Evolutionary conservation across 64 coral and sea anemone species (phyloP), one percentile per base, ranked within the genome.

Genomic region (Pocillopora damicornis): DNA sequence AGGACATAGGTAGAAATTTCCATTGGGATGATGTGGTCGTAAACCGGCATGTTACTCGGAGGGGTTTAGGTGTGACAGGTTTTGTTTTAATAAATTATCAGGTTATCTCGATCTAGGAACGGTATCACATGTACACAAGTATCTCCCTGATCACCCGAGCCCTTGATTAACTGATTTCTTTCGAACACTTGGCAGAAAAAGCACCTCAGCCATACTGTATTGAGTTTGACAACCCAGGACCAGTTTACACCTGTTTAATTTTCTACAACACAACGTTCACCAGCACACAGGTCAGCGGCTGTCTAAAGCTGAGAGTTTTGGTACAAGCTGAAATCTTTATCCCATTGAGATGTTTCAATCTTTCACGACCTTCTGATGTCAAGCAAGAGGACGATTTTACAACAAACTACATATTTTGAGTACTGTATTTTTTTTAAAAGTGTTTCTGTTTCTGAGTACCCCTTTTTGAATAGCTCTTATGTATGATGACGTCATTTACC

Each of bases 261-360:
- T 81, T 81, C 79, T 81, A 63, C 60, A 81, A 81, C 59, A 36
- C 26, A 35, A 64, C 79, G 11, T 81, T 63, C 79, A 63, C 79
- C 36, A 16, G 15, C 35, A 81, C 13, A 34, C 79, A 81, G 23
- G 79, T 81, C 60, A 81, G 79, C 61, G 60, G 60, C 15, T 81
- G 79, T 26, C 35, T 81, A 14, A 81, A 81, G 79, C 61, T 81
- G 59, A 81, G 60, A 25, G 58, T 81, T 60, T 14, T 36, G 0
- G 79, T 81, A 13, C 58, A 81, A 36, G 35, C 79, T 63, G 13
- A 62, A 63, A 63, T 81, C 25, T 37, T 81, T 16, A 9, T 81
- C 35, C 79, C 79, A 14, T 15, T 81, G 60, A 81, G 63, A n/a
- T 81, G 79, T 81, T 81, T 81, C 36, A 63, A 59, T 63, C 25